Conservation (phyloP, 1,140 invertebrate species). For the Bombus consobrinus region DNA sequence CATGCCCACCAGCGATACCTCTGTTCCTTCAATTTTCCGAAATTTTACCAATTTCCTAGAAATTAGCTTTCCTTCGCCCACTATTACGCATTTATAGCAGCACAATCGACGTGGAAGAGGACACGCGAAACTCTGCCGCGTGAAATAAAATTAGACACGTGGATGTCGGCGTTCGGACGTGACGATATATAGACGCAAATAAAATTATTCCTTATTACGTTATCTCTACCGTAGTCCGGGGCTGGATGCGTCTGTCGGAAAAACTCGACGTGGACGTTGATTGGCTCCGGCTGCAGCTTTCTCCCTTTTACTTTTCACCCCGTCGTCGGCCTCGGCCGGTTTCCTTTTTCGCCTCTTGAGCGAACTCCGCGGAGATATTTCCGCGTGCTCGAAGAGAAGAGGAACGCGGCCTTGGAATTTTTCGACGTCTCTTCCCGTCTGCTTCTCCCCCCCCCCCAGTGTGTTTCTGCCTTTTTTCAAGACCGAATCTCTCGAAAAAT, state of each 20-base stretch:
- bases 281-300: conserved; percentile 64
- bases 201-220: conserved; percentile 76
- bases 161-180: conserved; percentile 18
- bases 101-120: not conserved
- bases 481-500: not conserved
- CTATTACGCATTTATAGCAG: not conserved
- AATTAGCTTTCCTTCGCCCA: not conserved
- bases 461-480: not conserved
- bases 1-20: not conserved
- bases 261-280: conserved; percentile 68
- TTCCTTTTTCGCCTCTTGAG: conserved; percentile 12
- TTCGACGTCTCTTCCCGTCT: conserved; percentile 27
- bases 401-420: conserved; percentile 31
- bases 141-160: conserved; percentile 68
- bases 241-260: conserved; percentile 41
- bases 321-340: not conserved
- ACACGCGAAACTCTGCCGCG: conserved; percentile 15
- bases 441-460: not conserved
- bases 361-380: conserved; percentile 37
- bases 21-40: not conserved
- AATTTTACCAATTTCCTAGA: not conserved
- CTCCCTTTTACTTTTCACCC: conserved; percentile 46
- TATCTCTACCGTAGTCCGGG: conserved; percentile 60
- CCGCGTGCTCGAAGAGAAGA: conserved; percentile 18
- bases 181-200: conserved; percentile 67